phyloP scores from a whole-genome alignment of 2,113 vertebrate genomes.

The Catagonus wagneri region DNA sequence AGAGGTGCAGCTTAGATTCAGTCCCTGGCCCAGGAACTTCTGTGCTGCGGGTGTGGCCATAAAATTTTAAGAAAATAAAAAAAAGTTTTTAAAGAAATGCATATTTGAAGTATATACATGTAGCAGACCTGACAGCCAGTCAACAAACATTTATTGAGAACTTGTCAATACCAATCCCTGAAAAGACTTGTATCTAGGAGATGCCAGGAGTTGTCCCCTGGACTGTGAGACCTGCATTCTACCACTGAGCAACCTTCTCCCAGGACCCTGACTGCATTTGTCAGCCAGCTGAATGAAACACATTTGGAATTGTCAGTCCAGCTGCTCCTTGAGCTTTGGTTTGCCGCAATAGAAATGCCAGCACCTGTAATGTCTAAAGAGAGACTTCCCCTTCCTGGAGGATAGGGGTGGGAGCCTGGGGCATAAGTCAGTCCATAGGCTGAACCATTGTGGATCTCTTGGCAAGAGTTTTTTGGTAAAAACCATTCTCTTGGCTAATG shows the following conservation, averaged over 20 bases:
- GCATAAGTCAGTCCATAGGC: neutral
- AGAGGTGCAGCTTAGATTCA: too few species aligned
- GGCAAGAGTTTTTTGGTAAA: slow-evolving; percentile 44
- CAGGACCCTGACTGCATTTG: neutral
- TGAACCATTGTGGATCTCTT: neutral
- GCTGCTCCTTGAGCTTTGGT: slow-evolving; percentile 39
- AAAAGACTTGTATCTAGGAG: slow-evolving; percentile 34
- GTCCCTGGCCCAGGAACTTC: too few species aligned
- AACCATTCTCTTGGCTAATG: slow-evolving; percentile 48
- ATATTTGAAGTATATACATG: slow-evolving; percentile 20
- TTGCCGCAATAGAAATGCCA: slow-evolving; percentile 9
- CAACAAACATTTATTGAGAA: slow-evolving; percentile 23
- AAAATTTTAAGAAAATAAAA: too few species aligned
- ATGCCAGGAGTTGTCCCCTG: neutral
- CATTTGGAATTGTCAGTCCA: slow-evolving; percentile 13
- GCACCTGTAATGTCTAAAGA: neutral
- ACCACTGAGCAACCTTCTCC: slow-evolving; percentile 13
- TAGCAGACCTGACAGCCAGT: neutral
- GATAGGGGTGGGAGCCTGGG: neutral
- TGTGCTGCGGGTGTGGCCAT: too few species aligned
- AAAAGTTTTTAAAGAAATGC: neutral
- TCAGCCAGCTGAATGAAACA: slow-evolving; percentile 8
- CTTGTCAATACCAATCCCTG: slow-evolving; percentile 51
- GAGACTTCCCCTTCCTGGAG: neutral
- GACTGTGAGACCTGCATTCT: neutral